These are phyloP conservation scores for Staurois parvus DNA, from an alignment of 2,797 vertebrate species.

Conservation along the genomic window DNA sequence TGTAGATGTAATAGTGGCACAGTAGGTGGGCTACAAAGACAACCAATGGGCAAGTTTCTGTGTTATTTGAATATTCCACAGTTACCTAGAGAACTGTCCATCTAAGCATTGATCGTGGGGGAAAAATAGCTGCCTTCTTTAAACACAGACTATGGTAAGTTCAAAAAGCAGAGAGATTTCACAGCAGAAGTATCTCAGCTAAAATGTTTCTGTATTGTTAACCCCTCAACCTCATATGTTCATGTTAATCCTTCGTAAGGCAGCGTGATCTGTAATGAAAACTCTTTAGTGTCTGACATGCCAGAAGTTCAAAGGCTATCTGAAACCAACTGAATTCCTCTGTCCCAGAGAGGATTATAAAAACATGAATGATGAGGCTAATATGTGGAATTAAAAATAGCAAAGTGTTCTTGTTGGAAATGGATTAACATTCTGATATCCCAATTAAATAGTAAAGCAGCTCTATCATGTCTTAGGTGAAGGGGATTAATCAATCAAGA, in stretches of 20 bases:
- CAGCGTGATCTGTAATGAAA: conserved; percentile 23
- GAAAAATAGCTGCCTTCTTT: too few species aligned
- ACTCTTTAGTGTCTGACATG: conserved; percentile 39
- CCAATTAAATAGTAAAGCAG: conserved; percentile 56
- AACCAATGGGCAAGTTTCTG: too few species aligned
- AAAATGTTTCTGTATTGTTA: not conserved
- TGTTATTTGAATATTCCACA: too few species aligned
- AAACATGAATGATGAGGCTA: conserved; percentile 48
- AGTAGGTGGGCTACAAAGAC: too few species aligned
- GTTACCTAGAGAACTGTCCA: too few species aligned
- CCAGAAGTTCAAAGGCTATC: conserved; percentile 54
- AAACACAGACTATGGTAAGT: too few species aligned
- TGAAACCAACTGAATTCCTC: conserved; percentile 38
- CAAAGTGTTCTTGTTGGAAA: conserved; percentile 37
- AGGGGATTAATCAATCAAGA: conserved; percentile 58
- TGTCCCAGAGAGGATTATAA: conserved; percentile 33
- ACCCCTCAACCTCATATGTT: not conserved
- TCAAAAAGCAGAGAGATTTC: too few species aligned
- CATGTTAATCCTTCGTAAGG: conserved; percentile 14
- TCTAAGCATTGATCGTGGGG: too few species aligned
- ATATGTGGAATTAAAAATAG: conserved; percentile 53
- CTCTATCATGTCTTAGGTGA: conserved; percentile 60
- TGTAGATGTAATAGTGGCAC: too few species aligned
- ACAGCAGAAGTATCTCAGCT: not conserved
- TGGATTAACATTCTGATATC: conserved; percentile 62